Base-by-base conservation (phyloP, 1,140 invertebrate species). In the Diploscapter pachys region DNA sequence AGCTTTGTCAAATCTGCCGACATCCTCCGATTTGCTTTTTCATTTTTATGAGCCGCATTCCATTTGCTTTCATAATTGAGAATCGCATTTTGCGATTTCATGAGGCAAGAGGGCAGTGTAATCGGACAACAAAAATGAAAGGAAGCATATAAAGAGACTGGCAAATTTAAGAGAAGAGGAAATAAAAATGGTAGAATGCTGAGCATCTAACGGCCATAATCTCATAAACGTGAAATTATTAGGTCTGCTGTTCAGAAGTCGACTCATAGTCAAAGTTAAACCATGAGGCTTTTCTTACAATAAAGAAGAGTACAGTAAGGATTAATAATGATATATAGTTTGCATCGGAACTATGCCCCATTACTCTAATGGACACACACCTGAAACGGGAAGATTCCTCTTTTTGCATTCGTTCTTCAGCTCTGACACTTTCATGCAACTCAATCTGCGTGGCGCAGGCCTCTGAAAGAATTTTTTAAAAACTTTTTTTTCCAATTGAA, bases 321-420 rank as follows among this genome's bases (percentile, higher is more conserved):
- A 11, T 59, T 59, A 59, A 59, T 11, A 59, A 59, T 11, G 31
- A 59, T 59, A 11, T 59, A 11, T 11, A 59, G 31, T 65, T 8
- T 31, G 31, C 31, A 31, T 31, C 31, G 31, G 31, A 31, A 31
- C 31, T 31, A 31, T 31, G 31, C 31, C 1, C 31, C 31, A 31
- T 31, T 31, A 31, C 31, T 31, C 31, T 31, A 31, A 31, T 31
- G 31, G 31, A 31, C 31, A 9, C 52, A n/a, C 5, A 68, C 66
- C 66, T 68, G 66, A 68, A 0, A 98, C 95, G 0, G 94, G 93
- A 64, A 98, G 87, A 62, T 81, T 73, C 9, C 80, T 68, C 68
- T 81, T 81, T 63, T 80, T 80, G 57, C 80, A 81, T 61, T 81
- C 80, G 50, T 62, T 83, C 13, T 79, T 73, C 9, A 80, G 55